Percentiles rank a stretch among this genome's conserved stretches.
These are phyloP conservation scores for Phyllopteryx taeniolatus DNA, from an alignment of 2,113 vertebrate species.

Conservation along the genomic window DNA sequence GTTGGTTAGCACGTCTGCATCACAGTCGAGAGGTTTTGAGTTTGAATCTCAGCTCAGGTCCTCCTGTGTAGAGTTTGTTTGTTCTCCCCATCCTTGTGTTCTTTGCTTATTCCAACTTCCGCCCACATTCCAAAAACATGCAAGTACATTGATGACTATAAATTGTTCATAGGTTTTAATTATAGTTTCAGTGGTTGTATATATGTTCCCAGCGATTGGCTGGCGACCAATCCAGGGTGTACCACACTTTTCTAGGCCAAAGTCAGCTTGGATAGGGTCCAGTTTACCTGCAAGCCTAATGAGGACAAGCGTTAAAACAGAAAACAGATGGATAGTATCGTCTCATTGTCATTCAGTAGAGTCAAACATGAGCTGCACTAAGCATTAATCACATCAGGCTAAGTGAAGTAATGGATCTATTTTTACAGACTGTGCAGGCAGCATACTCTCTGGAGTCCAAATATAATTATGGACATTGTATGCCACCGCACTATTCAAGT, in stretches of 20 bases:
- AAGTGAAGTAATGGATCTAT: constrained; percentile 11
- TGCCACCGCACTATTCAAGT: not conserved
- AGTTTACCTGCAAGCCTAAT: not conserved
- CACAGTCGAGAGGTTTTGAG: too few species aligned
- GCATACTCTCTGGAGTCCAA: not conserved
- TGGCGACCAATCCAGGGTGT: not conserved
- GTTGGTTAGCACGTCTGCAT: too few species aligned
- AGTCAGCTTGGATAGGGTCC: not conserved
- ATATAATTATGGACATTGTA: constrained; percentile 10
- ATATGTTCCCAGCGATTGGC: not conserved
- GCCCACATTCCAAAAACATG: not conserved
- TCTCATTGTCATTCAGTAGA: constrained; percentile 7
- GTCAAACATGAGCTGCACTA: constrained; percentile 5
- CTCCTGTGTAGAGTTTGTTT: not conserved
- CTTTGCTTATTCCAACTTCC: not conserved
- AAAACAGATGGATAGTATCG: not conserved
- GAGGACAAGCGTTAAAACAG: not conserved
- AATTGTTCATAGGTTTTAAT: not conserved
- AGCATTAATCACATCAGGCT: constrained; percentile 20
- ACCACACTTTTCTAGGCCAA: not conserved
- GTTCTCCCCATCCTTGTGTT: not conserved
- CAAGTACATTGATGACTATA: not conserved
- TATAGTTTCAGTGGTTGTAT: not conserved
- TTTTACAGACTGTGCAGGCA: constrained; percentile 3
- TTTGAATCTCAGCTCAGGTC: not conserved